Evolutionary conservation across 2,888 invertebrate genomes (phyloP).

Genomic region (Atherix ibis): DNA sequence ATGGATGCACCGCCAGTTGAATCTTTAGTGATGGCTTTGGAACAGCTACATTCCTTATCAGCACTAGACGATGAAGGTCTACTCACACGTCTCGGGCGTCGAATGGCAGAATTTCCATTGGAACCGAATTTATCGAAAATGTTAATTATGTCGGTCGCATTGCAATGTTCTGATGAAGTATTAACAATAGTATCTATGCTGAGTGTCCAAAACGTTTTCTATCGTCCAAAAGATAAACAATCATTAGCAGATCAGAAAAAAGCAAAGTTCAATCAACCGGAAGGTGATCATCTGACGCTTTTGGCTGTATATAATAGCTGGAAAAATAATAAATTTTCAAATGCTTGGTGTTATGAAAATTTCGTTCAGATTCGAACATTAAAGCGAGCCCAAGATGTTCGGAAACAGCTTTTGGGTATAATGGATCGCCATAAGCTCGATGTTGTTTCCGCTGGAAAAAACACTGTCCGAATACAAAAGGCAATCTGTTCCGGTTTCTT

Average conservation of each 20-base stretch:
- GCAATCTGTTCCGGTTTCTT: constrained; percentile 98
- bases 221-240: constrained; percentile 87
- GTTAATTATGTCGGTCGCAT: constrained; percentile 96
- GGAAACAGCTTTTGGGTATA: constrained; percentile 92
- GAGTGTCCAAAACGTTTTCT: constrained; percentile 97
- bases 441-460: constrained; percentile 92
- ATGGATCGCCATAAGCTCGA: constrained; percentile 96
- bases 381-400: constrained; percentile 93
- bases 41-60: constrained; percentile 89
- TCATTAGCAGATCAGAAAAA: constrained; percentile 97
- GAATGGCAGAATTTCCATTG: constrained; percentile 98
- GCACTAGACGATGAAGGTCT: constrained; percentile 92
- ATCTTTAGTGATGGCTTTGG: constrained; percentile 92
- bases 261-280: constrained; percentile 97
- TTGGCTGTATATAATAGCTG: constrained; percentile 98
- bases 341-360: constrained; percentile 99
- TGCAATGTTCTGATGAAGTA: constrained; percentile 96
- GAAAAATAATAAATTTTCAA: constrained; percentile 98
- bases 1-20: constrained; percentile 99
- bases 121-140: constrained; percentile 98
- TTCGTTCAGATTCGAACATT: constrained; percentile 94
- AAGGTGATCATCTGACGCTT: constrained; percentile 94
- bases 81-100: constrained; percentile 60
- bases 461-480: constrained; percentile 90
- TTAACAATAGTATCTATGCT: constrained; percentile 98